phyloP scores from a whole-genome alignment of 2,888 invertebrate genomes.

The Tenthredo livida region DNA sequence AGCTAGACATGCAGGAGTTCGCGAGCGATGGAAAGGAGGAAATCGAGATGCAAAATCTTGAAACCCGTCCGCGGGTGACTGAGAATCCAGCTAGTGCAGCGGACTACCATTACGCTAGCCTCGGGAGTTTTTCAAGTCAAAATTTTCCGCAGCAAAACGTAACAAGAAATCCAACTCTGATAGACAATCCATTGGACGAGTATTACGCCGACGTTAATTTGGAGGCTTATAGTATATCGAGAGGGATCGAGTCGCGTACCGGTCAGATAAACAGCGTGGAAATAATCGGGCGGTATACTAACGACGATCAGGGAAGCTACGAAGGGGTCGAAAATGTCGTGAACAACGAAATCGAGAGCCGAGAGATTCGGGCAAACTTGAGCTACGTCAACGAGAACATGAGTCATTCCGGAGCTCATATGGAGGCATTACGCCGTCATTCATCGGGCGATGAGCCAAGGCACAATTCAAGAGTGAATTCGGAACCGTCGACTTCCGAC shows the following conservation, averaged over 20 bases:
- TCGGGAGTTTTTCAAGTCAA: slow-evolving; percentile 69
- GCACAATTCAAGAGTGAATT: not conserved
- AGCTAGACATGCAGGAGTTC: slow-evolving; percentile 69
- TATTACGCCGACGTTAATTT: slow-evolving; percentile 72
- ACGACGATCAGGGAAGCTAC: not conserved
- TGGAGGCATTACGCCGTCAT: not conserved
- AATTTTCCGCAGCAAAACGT: slow-evolving; percentile 69
- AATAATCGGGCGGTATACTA: not conserved
- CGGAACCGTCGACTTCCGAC: slow-evolving; percentile 42
- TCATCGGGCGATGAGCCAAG: slow-evolving; percentile 3
- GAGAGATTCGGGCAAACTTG: not conserved
- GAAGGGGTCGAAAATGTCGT: slow-evolving; percentile 1
- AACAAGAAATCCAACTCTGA: slow-evolving; percentile 70
- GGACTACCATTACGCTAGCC: slow-evolving; percentile 65
- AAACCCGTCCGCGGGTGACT: slow-evolving; percentile 70
- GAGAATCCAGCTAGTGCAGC: slow-evolving; percentile 66
- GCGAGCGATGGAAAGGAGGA: slow-evolving; percentile 68
- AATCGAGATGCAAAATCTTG: slow-evolving; percentile 70
- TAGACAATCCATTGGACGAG: slow-evolving; percentile 72
- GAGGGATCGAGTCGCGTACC: not conserved
- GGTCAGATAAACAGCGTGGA: not conserved
- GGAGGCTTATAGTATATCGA: slow-evolving; percentile 54
- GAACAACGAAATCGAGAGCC: slow-evolving; percentile 37
- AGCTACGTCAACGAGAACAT: slow-evolving; percentile 27
- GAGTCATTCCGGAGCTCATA: not conserved